Percentiles rank a stretch among this genome's conserved stretches.
phyloP scores from a whole-genome alignment of 2,113 vertebrate species.

The Malurus elegans region DNA sequence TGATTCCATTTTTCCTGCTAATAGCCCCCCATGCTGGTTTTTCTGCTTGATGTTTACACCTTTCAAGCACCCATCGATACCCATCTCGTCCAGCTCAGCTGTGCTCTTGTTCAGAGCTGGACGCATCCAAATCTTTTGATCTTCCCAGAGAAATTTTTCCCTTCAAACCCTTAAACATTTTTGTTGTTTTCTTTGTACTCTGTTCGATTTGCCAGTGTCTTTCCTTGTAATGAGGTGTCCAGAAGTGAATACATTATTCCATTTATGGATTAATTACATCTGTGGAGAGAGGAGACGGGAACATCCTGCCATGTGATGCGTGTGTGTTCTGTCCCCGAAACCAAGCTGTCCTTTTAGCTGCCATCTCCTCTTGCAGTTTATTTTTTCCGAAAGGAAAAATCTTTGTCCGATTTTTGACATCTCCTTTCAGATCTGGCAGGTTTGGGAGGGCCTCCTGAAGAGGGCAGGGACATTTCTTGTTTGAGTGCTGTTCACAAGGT shows the following conservation, averaged over 20 bases:
- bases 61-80: not conserved
- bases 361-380: not conserved
- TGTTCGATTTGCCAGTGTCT: constrained; percentile 48
- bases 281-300: constrained; percentile 16
- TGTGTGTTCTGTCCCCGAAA: not conserved
- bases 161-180: constrained; percentile 46
- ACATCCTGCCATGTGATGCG: not conserved
- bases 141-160: constrained; percentile 5
- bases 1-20: not conserved
- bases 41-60: constrained; percentile 25
- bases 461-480: not conserved
- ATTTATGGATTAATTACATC: constrained; percentile 63
- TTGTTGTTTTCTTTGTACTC: constrained; percentile 58
- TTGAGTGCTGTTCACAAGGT: not conserved
- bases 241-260: constrained; percentile 62
- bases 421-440: not conserved
- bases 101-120: not conserved
- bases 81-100: not conserved
- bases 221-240: constrained; percentile 60
- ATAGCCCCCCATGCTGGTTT: not conserved
- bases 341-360: constrained; percentile 20
- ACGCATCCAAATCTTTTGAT: not conserved
- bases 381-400: not conserved
- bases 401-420: accelerated
- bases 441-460: not conserved